phyloP scores from a whole-genome alignment of 2,113 vertebrate species.

The Dryoscopus gambensis region DNA sequence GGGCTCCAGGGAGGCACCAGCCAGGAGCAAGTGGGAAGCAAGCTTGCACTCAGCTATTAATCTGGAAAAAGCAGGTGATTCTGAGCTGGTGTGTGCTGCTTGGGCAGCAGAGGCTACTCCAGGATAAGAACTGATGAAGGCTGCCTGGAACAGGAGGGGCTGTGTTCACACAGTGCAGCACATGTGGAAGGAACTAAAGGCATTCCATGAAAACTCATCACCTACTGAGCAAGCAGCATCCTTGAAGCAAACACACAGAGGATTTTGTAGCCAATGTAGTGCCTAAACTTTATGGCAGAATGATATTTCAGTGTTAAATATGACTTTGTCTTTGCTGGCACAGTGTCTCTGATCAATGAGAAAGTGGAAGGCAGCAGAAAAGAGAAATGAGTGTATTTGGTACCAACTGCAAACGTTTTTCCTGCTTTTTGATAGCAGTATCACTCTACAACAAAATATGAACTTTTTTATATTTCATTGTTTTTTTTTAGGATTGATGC shows the following conservation, averaged over 20 bases:
- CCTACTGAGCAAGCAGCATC: neutral
- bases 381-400: neutral
- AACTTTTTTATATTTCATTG: neutral
- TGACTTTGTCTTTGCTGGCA: neutral
- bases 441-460: neutral
- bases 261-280: neutral
- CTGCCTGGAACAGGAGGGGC: neutral
- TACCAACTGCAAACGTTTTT: neutral
- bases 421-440: neutral
- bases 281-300: neutral
- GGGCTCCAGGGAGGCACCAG: neutral
- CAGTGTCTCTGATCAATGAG: neutral
- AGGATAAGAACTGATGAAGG: neutral
- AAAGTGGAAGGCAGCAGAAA: neutral
- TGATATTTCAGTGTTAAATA: neutral
- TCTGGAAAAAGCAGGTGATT: neutral
- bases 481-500: neutral
- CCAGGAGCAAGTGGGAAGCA: neutral
- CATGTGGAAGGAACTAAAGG: too few relatives aligned
- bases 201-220: neutral
- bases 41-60: neutral
- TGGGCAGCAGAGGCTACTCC: neutral
- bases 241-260: neutral
- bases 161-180: neutral
- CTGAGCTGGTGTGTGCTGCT: neutral